Evolutionary conservation across 92 coral and sea anemone genomes (phyloP), one percentile per base, ranked within the genome.

Genomic region (Isaurus tuberculatus): DNA sequence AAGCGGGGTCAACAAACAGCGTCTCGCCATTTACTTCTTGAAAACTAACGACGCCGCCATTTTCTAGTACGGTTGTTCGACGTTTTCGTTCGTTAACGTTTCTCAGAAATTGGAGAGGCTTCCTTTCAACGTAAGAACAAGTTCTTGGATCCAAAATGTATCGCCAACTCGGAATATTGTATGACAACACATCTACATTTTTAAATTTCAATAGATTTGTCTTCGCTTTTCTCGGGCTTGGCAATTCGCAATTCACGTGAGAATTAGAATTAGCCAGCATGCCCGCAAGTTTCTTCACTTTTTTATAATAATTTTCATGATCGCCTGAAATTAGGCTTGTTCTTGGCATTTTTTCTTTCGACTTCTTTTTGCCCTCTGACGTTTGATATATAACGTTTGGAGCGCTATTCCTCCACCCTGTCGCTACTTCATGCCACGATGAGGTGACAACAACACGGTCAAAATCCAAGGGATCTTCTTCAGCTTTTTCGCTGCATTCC

Each of bases 121-220:
- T 90, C 36, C 99, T 91, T 42, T 94, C 93, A 19, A 97, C 86
- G 31, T 97, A 97, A 11, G 79, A 81, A 65, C 81, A 82, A 58
- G 88, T 88, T 49, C 92, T 89, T n/a, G 99, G 99, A 65, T 97
- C 97, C 48, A 97, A 67, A 17, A 97, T 91, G 30, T 91, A 94
- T 85, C 99, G 88, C 99, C 99, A 97, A 42, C 98, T 92, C 71
- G 98, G 98, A 13, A 88, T 91, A 44, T 92, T 98, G 61, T 97
- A 97, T n/a, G 99, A 97, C 19, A 97, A 70, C 16, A 97, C 99
- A 83, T 92, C 98, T 2, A 88, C 84, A 65, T 95, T 97, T 79
- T 92, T 92, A 83, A 71, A 97, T 65, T 94, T 97, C 20, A 81
- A 49, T 65, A 89, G 79, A 30, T 73, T 89, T 3, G 86, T 70